Base-by-base conservation (phyloP, 2,797 vertebrate genomes). In the Bovichtus diacanthus region DNA sequence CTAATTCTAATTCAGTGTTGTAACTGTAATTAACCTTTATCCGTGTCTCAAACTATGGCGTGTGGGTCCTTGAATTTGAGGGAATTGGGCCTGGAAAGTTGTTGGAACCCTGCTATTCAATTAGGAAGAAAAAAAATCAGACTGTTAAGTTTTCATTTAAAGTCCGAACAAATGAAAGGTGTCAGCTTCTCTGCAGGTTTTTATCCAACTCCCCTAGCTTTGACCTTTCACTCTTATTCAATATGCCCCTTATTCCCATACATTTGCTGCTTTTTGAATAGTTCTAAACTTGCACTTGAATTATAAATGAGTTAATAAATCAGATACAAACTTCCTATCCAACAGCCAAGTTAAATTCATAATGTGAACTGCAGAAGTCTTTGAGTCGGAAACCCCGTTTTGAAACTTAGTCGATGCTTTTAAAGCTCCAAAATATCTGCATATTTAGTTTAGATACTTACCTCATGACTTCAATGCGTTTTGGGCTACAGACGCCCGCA, bases 231-330 rank as follows among this genome's bases (percentile, higher is more conserved):
- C 36, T 67, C 15, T 58, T 18, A 15, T 70, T 3, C 60, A 62
- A 50, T 0, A 0, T 11, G 60, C 8, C 70, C 12, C 56, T 23
- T 9, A 4, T n/a, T 39, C 38, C 43, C 21, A 19, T 72, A 44
- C 46, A 70, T 72, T 6, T 44, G n/a, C 27, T 47, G 43, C 61
- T 69, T 68, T 67, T 67, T 62, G 47, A 82, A 47, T 9, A 29
- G 54, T 49, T 43, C 11, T 31, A 16, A 59, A 25, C 23, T 8
- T 5, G 13, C 11, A 3, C 58, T 46, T 86, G 34, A 78, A 83
- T 82, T 65, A 77, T 80, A 55, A 73, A 86, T 81, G 64, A 70
- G 39, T 38, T 25, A 64, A 70, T 83, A 51, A 80, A 69, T 85
- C 49, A 44, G 56, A 47, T n/a, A 23, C 58, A 63, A 49, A 34